phyloP scores from a whole-genome alignment of 2,888 invertebrate genomes.

The Heliconius sara region DNA sequence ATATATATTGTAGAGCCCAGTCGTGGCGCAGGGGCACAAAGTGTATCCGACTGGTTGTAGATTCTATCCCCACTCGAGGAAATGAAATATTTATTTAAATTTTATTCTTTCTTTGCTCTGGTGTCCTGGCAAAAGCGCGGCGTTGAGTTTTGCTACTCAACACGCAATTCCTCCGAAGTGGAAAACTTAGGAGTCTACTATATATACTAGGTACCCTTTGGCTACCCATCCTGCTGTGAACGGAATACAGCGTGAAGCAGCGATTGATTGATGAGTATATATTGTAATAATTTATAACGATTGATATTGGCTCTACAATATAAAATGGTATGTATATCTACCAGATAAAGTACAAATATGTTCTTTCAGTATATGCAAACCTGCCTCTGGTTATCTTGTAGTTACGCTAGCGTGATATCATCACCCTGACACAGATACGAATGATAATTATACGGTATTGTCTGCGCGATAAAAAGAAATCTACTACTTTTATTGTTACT shows the following conservation, averaged over 20 bases:
- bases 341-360: neutral
- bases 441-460: conserved; percentile 17
- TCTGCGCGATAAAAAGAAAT: conserved; percentile 8
- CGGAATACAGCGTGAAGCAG: too few species aligned
- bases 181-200: too few species aligned
- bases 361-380: neutral
- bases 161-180: too few species aligned
- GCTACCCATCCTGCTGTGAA: too few species aligned
- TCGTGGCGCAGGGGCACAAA: too few species aligned
- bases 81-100: too few species aligned
- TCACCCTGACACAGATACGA: conserved; percentile 28
- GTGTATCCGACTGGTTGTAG: too few species aligned
- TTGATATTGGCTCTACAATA: neutral
- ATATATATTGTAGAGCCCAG: neutral
- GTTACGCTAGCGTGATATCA: conserved; percentile 19
- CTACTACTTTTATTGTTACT: neutral
- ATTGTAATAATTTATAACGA: neutral
- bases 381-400: neutral
- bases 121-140: too few species aligned
- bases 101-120: too few species aligned
- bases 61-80: too few species aligned
- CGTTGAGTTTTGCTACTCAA: too few species aligned
- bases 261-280: neutral
- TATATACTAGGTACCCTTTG: too few species aligned
- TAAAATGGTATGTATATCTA: neutral